phyloP scores from a whole-genome alignment of 2,113 vertebrate species.

The Actenoides hombroni region DNA sequence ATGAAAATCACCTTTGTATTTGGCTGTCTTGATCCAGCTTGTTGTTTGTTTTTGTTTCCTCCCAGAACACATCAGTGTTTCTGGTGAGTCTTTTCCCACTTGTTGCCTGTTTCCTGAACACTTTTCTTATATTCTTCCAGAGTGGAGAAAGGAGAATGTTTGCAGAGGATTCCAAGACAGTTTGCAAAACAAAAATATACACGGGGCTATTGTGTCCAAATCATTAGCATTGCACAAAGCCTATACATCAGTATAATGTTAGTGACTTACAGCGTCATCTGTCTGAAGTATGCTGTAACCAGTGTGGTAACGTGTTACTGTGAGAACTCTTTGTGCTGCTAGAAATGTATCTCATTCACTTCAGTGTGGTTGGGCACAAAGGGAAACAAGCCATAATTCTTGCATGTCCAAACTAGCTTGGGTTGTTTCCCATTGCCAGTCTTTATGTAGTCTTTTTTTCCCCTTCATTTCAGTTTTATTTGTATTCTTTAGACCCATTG shows the following conservation, averaged over 20 bases:
- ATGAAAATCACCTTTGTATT: background rate
- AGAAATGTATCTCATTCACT: background rate
- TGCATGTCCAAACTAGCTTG: background rate
- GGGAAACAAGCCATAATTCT: background rate
- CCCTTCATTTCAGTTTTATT: background rate
- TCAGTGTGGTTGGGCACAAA: background rate
- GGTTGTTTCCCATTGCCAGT: background rate
- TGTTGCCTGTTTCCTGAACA: background rate
- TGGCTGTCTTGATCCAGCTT: background rate
- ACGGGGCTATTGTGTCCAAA: background rate
- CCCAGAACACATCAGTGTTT: background rate
- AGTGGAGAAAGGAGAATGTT: background rate
- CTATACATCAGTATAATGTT: background rate
- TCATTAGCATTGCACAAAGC: background rate
- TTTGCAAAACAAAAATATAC: slow-evolving; percentile 1
- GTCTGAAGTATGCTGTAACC: slow-evolving; percentile 37
- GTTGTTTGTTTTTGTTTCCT: background rate
- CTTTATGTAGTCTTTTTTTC: background rate
- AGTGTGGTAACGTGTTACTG: background rate
- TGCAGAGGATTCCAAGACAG: background rate
- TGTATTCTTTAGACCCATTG: background rate
- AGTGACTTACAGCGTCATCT: slow-evolving; percentile 18
- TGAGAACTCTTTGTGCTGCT: slow-evolving; percentile 54
- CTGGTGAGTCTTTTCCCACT: background rate
- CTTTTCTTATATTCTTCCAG: background rate